Evolutionary conservation across 2,113 vertebrate genomes (phyloP), one percentile per base, ranked within the genome.

Genomic region (Thymallus thymallus): DNA sequence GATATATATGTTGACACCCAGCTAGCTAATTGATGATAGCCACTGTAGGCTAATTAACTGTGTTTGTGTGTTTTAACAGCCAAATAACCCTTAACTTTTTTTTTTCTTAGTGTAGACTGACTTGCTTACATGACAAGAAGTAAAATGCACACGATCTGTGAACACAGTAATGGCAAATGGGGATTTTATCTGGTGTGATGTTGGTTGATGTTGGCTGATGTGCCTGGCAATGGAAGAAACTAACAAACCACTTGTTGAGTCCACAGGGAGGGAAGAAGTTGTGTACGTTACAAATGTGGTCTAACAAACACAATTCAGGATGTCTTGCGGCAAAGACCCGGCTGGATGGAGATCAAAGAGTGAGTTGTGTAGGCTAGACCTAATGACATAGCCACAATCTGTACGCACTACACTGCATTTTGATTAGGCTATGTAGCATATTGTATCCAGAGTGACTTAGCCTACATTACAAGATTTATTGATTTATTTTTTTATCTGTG

Each of bases 311-410:
- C 94, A 2, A 94, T 96, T 22, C 88, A 91, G 69, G 95, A 95
- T 0, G 94, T 96, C 32, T 92, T 96, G 46, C 89, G 84, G 23
- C 91, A 91, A 74, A 92, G 96, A 76, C 93, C 94, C 0, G 95
- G 95, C 76, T 97, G 96, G 96, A 76, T 93, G 16, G 96, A 96
- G 88, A 94, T 94, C 14, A 96, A 95, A 88, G 95, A 96, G 96
- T 97, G 87, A 85, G 86, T 69, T n/a, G 62, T 75, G 45, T 64
- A 22, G n/a, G 12, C 13, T 51, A 18, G 48, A 51, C 48, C 16
- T 51, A 51, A 18, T 51, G 14, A 51, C 14, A 0, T 51, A 51
- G 16, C 48, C 48, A 51, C 16, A 51, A 18, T 51, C 3, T 51
- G 56, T 1, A n/a, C 12, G 56, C 26, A 20, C 4, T 3, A 41